phyloP scores from a whole-genome alignment of 2,888 invertebrate species.

The Pomacea canaliculata region DNA sequence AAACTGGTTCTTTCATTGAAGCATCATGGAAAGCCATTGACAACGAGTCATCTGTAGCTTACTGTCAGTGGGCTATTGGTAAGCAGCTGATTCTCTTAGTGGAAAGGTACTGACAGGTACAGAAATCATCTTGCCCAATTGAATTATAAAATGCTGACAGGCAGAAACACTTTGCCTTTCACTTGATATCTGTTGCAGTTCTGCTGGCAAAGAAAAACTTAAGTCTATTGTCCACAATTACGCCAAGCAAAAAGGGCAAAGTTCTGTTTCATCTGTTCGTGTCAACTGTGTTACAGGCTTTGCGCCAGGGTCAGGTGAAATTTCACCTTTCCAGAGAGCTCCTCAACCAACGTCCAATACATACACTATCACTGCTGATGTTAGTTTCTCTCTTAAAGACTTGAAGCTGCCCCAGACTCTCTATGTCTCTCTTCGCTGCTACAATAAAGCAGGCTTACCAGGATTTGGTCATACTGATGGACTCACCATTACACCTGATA shows the following conservation, averaged over 20 bases:
- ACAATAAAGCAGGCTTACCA: slow-evolving; percentile 29
- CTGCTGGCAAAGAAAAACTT: no score
- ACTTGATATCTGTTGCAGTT: no score
- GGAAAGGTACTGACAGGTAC: not conserved
- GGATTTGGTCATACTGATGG: slow-evolving; percentile 15
- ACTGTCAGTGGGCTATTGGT: slow-evolving; percentile 39
- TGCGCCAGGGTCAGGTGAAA: slow-evolving; percentile 11
- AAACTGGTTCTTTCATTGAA: slow-evolving; percentile 23
- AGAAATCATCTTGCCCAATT: no score
- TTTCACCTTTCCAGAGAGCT: slow-evolving; percentile 8
- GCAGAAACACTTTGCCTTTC: no score
- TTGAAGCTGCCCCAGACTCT: not conserved
- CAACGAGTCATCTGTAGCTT: slow-evolving; percentile 33
- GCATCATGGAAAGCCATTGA: slow-evolving; percentile 37
- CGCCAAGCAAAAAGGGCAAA: no score
- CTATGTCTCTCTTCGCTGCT: slow-evolving; percentile 31
- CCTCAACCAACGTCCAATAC: not conserved
- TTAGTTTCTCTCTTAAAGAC: not conserved
- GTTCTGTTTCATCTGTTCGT: no score
- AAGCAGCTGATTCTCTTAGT: not conserved
- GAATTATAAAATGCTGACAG: no score
- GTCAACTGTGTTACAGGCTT: slow-evolving; percentile 5
- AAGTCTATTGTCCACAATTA: no score
- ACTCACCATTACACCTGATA: slow-evolving; percentile 8
- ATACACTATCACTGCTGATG: slow-evolving; percentile 4